phyloP scores from a whole-genome alignment of 2,113 vertebrate species.

The Lepus americanus region DNA sequence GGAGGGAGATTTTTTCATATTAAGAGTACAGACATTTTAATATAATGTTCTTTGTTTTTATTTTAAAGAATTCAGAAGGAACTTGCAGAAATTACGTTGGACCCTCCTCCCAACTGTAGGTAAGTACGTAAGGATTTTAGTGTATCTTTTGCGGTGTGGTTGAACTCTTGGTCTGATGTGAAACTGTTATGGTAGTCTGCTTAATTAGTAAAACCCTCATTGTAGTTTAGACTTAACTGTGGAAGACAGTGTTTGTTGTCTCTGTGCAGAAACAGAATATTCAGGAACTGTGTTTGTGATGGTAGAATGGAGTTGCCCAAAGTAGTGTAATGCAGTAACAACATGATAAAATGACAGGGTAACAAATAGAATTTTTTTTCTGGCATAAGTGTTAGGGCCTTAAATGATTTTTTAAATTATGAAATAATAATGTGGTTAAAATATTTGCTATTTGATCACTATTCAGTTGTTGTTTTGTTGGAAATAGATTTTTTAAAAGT shows the following conservation, averaged over 20 bases:
- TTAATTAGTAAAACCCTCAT: conserved; percentile 25
- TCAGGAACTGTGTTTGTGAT: conserved; percentile 17
- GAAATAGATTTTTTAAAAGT: conserved; percentile 68
- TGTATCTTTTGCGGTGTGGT: conserved; percentile 61
- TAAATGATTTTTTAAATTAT: conserved; percentile 76
- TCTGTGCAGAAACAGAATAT: conserved; percentile 5
- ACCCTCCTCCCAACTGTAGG: conserved; percentile 99
- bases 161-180: conserved; percentile 14
- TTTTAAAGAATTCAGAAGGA: conserved; percentile 98
- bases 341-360: conserved; percentile 33
- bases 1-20: too few species aligned
- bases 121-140: conserved; percentile 88
- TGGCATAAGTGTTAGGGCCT: conserved; percentile 49
- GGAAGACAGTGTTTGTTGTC: conserved; percentile 17
- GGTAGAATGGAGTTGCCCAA: conserved; percentile 22
- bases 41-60: conserved; percentile 74
- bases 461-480: conserved; percentile 43
- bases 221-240: conserved; percentile 55
- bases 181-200: not conserved
- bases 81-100: conserved; percentile 99
- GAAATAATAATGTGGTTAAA: conserved; percentile 64
- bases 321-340: not conserved
- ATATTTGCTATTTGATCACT: conserved; percentile 73
- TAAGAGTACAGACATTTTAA: conserved; percentile 64
- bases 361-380: conserved; percentile 55